Evolutionary conservation across 1,140 invertebrate genomes (phyloP).

Genomic region (Drepana arcuata): DNA sequence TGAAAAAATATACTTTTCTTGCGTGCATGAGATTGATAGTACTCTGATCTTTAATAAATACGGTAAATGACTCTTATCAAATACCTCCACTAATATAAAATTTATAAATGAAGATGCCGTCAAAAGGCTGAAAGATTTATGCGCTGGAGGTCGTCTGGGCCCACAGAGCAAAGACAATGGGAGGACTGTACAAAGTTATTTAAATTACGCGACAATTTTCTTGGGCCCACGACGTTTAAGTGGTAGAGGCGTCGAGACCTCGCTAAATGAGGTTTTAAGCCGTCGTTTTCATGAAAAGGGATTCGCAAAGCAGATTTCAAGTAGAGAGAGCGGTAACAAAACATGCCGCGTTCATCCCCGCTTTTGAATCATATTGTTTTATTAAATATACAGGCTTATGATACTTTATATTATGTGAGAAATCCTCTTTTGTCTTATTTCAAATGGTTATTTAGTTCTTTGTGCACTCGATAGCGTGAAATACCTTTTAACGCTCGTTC

Average conservation of each 20-base stretch:
- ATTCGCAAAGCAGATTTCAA: conserved; percentile 59
- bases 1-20: no score
- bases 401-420: conserved; percentile 40
- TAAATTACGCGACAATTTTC: conserved; percentile 65
- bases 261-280: conserved; percentile 63
- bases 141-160: conserved; percentile 29
- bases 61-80: no score
- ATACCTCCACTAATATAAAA: no score
- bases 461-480: no score
- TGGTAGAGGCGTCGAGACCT: conserved; percentile 41
- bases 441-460: conserved; percentile 4
- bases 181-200: conserved; percentile 54
- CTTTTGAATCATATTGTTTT: conserved; percentile 48
- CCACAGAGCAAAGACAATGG: conserved; percentile 40
- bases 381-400: conserved; percentile 36
- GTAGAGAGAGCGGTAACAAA: conserved; percentile 26
- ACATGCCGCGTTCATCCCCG: conserved; percentile 41
- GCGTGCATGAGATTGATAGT: no score
- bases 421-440: conserved; percentile 16
- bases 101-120: conserved; percentile 35
- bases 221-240: conserved; percentile 54
- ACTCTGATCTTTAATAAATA: no score
- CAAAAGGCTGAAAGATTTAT: conserved; percentile 33
- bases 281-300: conserved; percentile 48
- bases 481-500: no score